phyloP scores from a whole-genome alignment of 2,797 vertebrate species.

The Varecia variegata region DNA sequence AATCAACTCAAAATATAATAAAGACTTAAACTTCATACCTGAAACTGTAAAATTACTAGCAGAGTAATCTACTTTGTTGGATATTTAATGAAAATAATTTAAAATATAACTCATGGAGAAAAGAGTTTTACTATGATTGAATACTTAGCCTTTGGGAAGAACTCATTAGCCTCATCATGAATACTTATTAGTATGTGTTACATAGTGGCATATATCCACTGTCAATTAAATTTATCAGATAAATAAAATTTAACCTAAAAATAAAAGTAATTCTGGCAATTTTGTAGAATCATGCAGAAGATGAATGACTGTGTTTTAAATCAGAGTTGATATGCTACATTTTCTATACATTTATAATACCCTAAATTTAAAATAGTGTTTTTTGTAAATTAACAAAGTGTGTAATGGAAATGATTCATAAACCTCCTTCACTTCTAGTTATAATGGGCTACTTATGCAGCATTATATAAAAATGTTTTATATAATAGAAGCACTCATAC shows the following conservation, averaged over 20 bases:
- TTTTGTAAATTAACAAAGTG: not conserved
- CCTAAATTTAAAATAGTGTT: not conserved
- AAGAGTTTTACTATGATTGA: not conserved
- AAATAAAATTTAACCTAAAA: not conserved
- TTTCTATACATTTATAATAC: not conserved
- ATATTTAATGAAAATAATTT: not conserved
- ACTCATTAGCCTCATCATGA: not conserved
- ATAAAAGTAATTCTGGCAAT: not conserved
- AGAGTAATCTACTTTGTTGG: not conserved
- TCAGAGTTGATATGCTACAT: not conserved
- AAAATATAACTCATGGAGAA: not conserved
- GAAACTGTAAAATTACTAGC: not conserved
- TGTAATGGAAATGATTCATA: slow-evolving; percentile 4
- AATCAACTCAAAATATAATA: not conserved
- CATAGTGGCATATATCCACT: not conserved
- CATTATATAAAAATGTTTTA: not conserved
- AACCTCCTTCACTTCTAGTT: not conserved
- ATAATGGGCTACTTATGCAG: not conserved
- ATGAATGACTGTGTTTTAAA: not conserved
- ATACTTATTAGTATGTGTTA: not conserved
- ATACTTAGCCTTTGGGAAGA: not conserved
- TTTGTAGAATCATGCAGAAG: not conserved
- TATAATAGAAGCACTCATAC: not conserved
- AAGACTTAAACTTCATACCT: not conserved
- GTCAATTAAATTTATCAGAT: not conserved